Evolutionary conservation across 2,888 invertebrate species (phyloP), one percentile per base, ranked within the genome.

Genomic region (Bhutanitis thaidina): DNA sequence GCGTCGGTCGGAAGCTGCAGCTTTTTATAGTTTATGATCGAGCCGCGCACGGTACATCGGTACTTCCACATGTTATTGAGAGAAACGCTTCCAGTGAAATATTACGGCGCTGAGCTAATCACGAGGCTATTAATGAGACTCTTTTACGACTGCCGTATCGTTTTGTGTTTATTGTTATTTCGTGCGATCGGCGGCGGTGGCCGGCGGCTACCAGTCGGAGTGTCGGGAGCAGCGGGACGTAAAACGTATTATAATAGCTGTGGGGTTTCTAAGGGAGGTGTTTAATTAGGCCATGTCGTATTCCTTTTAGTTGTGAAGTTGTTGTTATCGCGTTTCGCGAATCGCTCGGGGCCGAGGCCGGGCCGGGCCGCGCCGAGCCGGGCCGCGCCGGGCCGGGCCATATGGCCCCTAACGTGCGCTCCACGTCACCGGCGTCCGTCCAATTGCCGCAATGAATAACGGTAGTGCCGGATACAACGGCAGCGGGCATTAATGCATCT

Each of bases 21-120:
- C 69, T 72, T 72, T 73, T 74, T 69, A 76, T 72, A 72, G 70
- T 69, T 71, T 65, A 73, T 64, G 67, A 68, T 39, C 51, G 50
- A 34, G 46, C 58, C 64, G n/a, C n/a, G n/a, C n/a, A n/a, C n/a
- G n/a, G 69, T 66, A 69, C 65, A 65, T 49, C 60, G 53, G 52
- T 59, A 64, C 62, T 61, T 67, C 63, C 67, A 65, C 60, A 63
- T 61, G 65, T 65, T 69, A 69, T 67, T 64, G 62, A 59, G 25
- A 65, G 62, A 64, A 67, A 68, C 62, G 57, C 53, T 52, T 56
- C 61, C 63, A 65, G 71, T 74, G 71, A 74, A 75, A 68, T 61
- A 62, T 69, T 62, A 69, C 61, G 60, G 60, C 62, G 64, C 59
- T 62, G 58, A 61, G 62, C 68, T 74, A 70, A 78, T 77, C 71